These are phyloP conservation scores for Psittacula echo DNA, from an alignment of 2,797 vertebrate species.

Conservation along the genomic window DNA sequence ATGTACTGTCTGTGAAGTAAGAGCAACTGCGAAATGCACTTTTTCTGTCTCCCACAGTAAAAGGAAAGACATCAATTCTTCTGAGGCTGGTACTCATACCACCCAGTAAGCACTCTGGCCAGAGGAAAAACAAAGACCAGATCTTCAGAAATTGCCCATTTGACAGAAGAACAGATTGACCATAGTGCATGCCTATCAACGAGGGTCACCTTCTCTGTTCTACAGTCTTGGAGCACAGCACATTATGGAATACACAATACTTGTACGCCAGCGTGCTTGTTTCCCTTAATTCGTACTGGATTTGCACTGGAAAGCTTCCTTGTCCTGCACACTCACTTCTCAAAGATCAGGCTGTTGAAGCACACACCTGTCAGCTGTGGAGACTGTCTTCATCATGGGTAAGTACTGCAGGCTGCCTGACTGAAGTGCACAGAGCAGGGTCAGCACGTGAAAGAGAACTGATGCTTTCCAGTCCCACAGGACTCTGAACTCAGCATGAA, in stretches of 20 bases:
- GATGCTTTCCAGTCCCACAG: not conserved
- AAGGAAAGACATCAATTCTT: not conserved
- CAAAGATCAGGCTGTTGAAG: not conserved
- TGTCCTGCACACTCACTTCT: not conserved
- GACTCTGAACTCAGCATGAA: not conserved
- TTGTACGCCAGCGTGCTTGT: not conserved
- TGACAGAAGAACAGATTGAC: not conserved
- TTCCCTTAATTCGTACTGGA: not conserved
- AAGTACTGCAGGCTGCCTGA: not conserved
- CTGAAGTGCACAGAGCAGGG: not conserved
- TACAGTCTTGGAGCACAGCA: not conserved
- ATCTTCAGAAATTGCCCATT: not conserved
- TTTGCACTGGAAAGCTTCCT: not conserved
- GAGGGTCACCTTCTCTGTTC: not conserved
- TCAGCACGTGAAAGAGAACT: not conserved
- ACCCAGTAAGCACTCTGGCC: not conserved
- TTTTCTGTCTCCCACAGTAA: not conserved
- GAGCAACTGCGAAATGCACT: not conserved
- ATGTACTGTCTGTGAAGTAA: not conserved
- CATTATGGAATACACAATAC: fast-evolving
- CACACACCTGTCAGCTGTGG: not conserved
- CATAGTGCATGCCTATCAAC: not conserved
- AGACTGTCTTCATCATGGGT: not conserved
- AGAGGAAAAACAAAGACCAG: not conserved
- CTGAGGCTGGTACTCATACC: not conserved